Conservation (phyloP, 1,140 invertebrate genomes). For the Harlomillsia oculata region DNA sequence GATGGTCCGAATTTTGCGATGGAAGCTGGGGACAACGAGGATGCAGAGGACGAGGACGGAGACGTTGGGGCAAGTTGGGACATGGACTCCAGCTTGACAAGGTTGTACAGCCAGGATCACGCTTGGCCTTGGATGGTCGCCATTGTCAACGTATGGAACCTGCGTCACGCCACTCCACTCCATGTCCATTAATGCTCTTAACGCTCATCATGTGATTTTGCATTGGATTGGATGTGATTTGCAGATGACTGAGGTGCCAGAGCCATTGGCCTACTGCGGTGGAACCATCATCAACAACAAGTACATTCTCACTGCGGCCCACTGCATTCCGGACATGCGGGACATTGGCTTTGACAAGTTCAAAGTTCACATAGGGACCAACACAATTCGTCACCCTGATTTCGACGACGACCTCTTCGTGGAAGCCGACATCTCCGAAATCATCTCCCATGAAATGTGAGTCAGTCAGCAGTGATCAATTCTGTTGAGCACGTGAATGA, state of each 20-base stretch:
- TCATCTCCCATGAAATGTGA: slow-evolving; percentile 16
- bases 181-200: background rate
- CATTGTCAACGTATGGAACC: slow-evolving; percentile 10
- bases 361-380: slow-evolving; percentile 11
- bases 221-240: background rate
- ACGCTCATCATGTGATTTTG: no score
- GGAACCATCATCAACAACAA: background rate
- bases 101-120: no score
- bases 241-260: background rate
- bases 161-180: background rate
- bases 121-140: slow-evolving; percentile 28
- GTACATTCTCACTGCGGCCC: slow-evolving; percentile 25
- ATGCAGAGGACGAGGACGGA: no score
- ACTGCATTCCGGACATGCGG: slow-evolving; percentile 22
- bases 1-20: no score
- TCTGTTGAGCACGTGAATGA: background rate
- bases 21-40: no score
- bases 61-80: no score
- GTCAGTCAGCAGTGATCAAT: background rate
- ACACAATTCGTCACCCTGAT: no score
- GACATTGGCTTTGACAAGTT: slow-evolving; percentile 3
- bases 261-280: slow-evolving; percentile 1
- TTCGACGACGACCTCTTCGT: background rate
- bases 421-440: background rate
- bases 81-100: no score